Base-by-base conservation (phyloP, 1,140 invertebrate species). In the Drosophila bocki region DNA sequence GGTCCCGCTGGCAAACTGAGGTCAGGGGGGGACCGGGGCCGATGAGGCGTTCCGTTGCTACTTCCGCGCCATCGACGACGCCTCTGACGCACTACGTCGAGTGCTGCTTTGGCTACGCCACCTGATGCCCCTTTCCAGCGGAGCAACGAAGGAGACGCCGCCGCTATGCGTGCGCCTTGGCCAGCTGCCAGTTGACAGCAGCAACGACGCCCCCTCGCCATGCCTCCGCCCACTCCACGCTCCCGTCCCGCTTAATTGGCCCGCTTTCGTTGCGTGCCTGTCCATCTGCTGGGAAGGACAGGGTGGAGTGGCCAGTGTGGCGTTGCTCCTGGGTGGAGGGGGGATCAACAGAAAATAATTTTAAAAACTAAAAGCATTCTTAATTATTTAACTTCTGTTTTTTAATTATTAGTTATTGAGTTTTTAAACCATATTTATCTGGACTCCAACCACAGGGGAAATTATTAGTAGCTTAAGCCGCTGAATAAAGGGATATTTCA, bases 81-180 rank as follows among this genome's bases (percentile, higher is more conserved):
- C 70, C 45, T 59, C 56, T 74, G 70, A 74, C 70, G 70, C 74
- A 58, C 72, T 65, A 67, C 32, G 51, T 22, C 8, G 32, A 62
- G 62, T 65, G 39, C 37, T 58, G 3, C 13, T 22, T 17, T 12
- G 19, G 32, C 59, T 32, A 51, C 39, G 65, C 50, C 67, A 67
- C 67, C 67, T 70, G 48, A 45, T 48, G 29, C 71, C 56, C 47
- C 41, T 59, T 15, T 39, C 71, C 44, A 76, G 47, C 47, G 48
- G 35, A 45, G 39, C 47, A 26, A 26, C 17, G 50, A 17, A 58
- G 53, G 45, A 29, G 48, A 32, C 47, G 50, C 32, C 71, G 75
- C 75, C 63, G 54, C 74, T 44, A 63, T 78, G 75, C 75, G 75
- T 78, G 75, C 63, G 75, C 75, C 75, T 78, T 78, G 75, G 75